Conservation (phyloP, 2,797 vertebrate species). For the Mormyrus proboscirostris region DNA sequence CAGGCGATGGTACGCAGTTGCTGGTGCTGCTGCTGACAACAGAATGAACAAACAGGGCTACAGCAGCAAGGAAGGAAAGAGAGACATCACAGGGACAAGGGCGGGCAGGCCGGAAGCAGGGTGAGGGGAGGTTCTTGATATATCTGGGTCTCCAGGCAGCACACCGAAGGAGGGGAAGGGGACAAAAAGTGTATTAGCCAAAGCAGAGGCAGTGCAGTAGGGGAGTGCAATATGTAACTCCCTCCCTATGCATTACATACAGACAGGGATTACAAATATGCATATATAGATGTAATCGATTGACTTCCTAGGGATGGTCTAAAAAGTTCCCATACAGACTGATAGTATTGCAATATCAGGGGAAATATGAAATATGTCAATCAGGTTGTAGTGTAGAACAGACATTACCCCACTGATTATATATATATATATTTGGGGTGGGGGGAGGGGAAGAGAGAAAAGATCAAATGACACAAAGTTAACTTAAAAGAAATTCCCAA, state of each 20-base stretch:
- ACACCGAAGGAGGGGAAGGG: too few species aligned
- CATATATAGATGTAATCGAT: not conserved
- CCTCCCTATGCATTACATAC: not conserved
- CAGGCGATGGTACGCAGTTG: not conserved
- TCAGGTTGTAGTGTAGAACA: not conserved
- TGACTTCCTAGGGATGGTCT: not conserved
- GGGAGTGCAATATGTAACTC: not conserved
- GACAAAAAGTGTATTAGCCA: not conserved
- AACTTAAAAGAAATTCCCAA: not conserved
- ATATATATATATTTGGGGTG: not conserved
- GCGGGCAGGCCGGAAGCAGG: not conserved
- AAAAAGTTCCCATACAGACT: not conserved
- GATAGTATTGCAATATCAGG: not conserved
- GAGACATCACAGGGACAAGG: not conserved
- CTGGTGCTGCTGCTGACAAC: not conserved
- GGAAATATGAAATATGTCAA: not conserved
- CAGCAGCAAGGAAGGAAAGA: not conserved
- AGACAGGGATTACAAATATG: not conserved
- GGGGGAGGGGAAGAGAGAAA: not conserved
- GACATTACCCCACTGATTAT: not conserved
- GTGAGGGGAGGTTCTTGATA: not conserved
- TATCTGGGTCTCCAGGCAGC: not conserved
- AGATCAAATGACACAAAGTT: not conserved
- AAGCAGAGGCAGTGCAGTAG: not conserved
- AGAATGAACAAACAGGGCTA: not conserved